phyloP scores from a whole-genome alignment of 2,888 invertebrate species.

The Tenthredo amoena region DNA sequence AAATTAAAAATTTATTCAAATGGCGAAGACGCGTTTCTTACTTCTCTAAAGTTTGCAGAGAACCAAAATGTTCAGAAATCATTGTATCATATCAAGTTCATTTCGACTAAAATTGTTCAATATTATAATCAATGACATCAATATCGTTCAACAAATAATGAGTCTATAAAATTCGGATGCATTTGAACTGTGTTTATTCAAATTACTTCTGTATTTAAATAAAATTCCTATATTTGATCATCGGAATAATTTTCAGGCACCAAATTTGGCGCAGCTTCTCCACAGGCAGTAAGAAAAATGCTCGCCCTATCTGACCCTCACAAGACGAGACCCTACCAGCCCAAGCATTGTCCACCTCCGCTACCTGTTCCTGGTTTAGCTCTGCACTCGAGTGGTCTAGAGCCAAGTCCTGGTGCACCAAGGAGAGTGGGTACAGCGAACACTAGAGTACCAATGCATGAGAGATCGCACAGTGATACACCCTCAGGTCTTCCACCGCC shows the following conservation, averaged over 20 bases:
- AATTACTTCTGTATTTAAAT: not conserved
- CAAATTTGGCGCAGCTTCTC: slow-evolving; percentile 91
- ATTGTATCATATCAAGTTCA: not conserved
- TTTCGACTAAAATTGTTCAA: not conserved
- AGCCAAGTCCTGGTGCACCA: slow-evolving; percentile 81
- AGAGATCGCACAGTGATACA: slow-evolving; percentile 94
- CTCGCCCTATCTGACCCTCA: slow-evolving; percentile 93
- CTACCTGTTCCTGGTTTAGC: slow-evolving; percentile 84
- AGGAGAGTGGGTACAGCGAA: slow-evolving; percentile 80
- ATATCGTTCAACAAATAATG: not conserved
- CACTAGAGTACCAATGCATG: slow-evolving; percentile 84
- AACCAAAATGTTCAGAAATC: not conserved
- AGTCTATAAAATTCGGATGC: not conserved
- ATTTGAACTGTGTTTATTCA: not conserved
- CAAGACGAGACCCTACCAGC: slow-evolving; percentile 93
- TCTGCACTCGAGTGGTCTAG: slow-evolving; percentile 77
- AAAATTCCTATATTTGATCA: slow-evolving; percentile 20
- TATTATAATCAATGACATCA: not conserved
- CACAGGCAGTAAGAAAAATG: slow-evolving; percentile 97
- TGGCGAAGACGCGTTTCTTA: not conserved
- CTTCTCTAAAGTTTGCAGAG: too few relatives aligned
- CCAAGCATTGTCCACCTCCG: slow-evolving; percentile 83
- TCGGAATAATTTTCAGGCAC: slow-evolving; percentile 67
- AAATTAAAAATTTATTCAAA: not conserved
- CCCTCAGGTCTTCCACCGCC: slow-evolving; percentile 88